These are phyloP conservation scores for Galleria mellonella DNA, from an alignment of 1,140 invertebrate species.

Conservation along the genomic window DNA sequence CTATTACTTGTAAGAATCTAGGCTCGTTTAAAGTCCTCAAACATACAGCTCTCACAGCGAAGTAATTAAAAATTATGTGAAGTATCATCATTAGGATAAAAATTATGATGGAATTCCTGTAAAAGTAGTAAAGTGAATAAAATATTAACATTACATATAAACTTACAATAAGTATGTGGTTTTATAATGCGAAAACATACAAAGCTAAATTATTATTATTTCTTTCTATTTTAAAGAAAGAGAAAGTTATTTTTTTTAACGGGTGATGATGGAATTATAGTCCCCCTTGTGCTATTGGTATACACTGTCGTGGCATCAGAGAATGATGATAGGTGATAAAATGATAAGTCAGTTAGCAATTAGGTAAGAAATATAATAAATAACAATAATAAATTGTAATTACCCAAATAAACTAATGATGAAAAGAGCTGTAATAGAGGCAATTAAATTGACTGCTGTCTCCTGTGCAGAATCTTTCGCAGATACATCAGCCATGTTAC, in stretches of 20 bases:
- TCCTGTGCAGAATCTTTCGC: conserved; percentile 98
- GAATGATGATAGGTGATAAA: too few species aligned
- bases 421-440: conserved; percentile 85
- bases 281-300: too few species aligned
- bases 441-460: conserved; percentile 93
- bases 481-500: conserved; percentile 95
- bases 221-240: too few species aligned
- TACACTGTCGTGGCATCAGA: too few species aligned
- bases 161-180: too few species aligned
- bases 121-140: conserved; percentile 10
- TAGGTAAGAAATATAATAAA: too few species aligned
- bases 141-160: conserved; percentile 57
- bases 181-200: too few species aligned
- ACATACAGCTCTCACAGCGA: conserved; percentile 83
- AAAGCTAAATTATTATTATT: background rate
- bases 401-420: conserved; percentile 77
- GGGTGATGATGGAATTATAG: too few species aligned
- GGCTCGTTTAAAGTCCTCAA: conserved; percentile 88
- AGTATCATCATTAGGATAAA: conserved; percentile 80
- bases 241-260: too few species aligned
- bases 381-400: background rate
- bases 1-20: conserved; percentile 75
- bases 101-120: conserved; percentile 30
- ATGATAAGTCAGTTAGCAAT: too few species aligned
- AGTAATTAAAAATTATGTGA: conserved; percentile 91